Base-by-base conservation (phyloP, 1,140 invertebrate genomes). In the Eurosta solidaginis region DNA sequence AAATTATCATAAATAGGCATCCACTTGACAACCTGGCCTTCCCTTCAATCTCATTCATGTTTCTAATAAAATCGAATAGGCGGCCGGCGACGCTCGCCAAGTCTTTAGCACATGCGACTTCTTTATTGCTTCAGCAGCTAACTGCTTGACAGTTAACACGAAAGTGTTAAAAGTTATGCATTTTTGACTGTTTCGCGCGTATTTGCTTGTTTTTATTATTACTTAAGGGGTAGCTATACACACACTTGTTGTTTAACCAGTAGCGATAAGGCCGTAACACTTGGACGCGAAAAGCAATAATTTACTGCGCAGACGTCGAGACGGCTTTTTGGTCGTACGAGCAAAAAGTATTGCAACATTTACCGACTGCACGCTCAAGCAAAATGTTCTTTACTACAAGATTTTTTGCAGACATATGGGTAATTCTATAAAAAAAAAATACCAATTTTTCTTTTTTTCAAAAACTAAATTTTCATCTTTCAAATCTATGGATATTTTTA, bases 101-200 rank as follows among this genome's bases (percentile, higher is more conserved):
- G 29, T 68, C 33, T 20, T 40, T 63, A 29, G 33, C 33, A 9
- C 33, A 68, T 68, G 59, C 33, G 33, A 68, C 59, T 68, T 4
- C 40, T 68, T 68, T 40, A 68, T 68, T 36, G 59, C n/a, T n/a
- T n/a, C n/a, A n/a, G n/a, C n/a, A n/a, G n/a, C n/a, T n/a, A n/a
- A n/a, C n/a, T n/a, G n/a, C 59, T 54, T 33, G 14, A 20, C 33
- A 40, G 29, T 68, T 68, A 68, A 68, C 59, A 68, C 59, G 33
- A 10, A 68, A 40, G 59, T 68, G 59, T 36, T 40, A 68, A 68
- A 68, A 68, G 59, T 68, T 33, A 7, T 40, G 59, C 59, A 20
- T 68, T 54, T 10, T 54, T 20, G 20, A 54, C 50, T 29, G 27
- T 20, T 25, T 54, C 9, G 9, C 25, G n/a, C n/a, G n/a, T n/a